These are phyloP conservation scores for Cherax destructor DNA, from an alignment of 1,140 invertebrate species.

Conservation along the genomic window DNA sequence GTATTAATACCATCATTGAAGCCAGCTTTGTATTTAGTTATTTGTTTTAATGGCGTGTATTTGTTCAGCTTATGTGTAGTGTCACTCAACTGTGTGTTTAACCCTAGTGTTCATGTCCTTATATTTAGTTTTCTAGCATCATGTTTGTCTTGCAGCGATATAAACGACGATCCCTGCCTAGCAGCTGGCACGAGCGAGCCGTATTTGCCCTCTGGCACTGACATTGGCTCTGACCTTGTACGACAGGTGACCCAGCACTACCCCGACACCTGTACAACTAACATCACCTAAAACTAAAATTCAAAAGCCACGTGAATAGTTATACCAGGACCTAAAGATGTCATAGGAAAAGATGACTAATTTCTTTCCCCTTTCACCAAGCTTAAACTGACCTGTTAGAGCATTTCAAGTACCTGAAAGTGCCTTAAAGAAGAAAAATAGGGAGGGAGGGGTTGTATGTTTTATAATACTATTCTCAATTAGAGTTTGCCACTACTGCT, in stretches of 20 bases:
- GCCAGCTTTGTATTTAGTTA: background rate
- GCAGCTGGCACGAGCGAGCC: slow-evolving; percentile 47
- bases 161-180: slow-evolving; percentile 50
- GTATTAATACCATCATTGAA: background rate
- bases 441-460: too few species aligned
- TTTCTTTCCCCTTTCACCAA: background rate
- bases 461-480: too few species aligned
- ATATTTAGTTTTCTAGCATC: background rate
- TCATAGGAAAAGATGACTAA: background rate
- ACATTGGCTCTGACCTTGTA: slow-evolving; percentile 29
- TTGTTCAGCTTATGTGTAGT: background rate
- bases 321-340: background rate
- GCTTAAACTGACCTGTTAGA: too few species aligned
- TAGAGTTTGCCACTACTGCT: too few species aligned
- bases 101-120: background rate
- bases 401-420: too few species aligned
- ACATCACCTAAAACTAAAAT: slow-evolving; percentile 1
- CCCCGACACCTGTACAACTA: slow-evolving; percentile 21
- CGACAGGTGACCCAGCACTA: slow-evolving; percentile 43
- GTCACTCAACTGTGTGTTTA: background rate
- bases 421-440: too few species aligned
- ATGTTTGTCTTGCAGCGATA: slow-evolving; percentile 53
- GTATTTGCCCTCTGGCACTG: slow-evolving; percentile 64
- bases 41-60: background rate
- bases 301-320: background rate